Evolutionary conservation across 1,140 invertebrate species (phyloP).

Genomic region (Spodoptera frugiperda): DNA sequence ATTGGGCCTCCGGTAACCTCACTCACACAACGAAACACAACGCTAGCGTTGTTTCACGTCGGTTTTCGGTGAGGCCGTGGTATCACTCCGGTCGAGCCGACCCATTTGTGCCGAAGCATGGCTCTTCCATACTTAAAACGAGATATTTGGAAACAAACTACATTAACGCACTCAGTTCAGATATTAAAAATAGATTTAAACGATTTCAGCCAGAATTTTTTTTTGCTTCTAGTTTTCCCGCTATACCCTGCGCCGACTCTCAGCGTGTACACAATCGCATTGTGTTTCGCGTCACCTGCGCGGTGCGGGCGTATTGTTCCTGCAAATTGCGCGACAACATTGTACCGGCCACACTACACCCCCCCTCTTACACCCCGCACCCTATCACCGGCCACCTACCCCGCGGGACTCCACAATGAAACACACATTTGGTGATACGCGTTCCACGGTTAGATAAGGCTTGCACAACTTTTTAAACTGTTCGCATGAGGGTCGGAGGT

Average conservation of each 20-base stretch:
- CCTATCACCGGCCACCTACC: no score
- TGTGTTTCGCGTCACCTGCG: constrained; percentile 25
- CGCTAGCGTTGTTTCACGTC: no score
- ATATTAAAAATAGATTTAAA: no score
- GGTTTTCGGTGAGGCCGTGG: no score
- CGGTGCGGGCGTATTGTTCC: constrained; percentile 31
- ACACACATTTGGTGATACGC: constrained; percentile 14
- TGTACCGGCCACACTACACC: neutral
- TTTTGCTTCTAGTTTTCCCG: neutral
- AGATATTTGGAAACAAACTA: no score
- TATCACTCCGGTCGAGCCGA: no score
- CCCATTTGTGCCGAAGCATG: no score
- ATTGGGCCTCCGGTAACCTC: no score
- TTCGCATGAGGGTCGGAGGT: neutral
- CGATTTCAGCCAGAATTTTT: neutral
- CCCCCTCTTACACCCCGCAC: no score
- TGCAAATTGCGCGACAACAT: constrained; percentile 20
- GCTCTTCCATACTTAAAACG: no score
- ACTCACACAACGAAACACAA: no score
- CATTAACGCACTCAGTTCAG: no score
- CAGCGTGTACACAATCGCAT: constrained; percentile 13
- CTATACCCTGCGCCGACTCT: neutral
- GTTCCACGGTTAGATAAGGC: neutral
- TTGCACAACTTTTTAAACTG: neutral
- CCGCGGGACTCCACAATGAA: neutral